Percentiles rank a stretch among this genome's conserved stretches.
Evolutionary conservation across 2,797 vertebrate species (phyloP).

Genomic region (Chaenodraco wilsoni): DNA sequence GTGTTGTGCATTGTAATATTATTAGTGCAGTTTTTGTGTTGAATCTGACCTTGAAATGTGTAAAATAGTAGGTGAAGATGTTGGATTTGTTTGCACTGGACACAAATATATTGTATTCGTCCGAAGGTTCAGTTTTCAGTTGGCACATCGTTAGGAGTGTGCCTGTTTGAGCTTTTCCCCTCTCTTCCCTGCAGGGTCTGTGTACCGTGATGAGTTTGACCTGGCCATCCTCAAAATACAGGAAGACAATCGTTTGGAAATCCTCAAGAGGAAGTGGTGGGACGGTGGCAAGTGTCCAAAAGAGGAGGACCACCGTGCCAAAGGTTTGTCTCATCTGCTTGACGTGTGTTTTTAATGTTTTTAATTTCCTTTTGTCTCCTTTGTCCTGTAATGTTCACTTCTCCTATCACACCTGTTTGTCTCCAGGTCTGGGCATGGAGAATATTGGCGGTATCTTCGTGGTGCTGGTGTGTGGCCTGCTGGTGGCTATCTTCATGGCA

Average conservation of each 20-base stretch:
- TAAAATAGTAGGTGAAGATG: no score
- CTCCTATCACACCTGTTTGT: slow-evolving; percentile 7
- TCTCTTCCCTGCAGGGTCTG: slow-evolving; percentile 84
- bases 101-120: not conserved
- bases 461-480: slow-evolving; percentile 97
- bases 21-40: no score
- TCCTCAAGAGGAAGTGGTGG: slow-evolving; percentile 99
- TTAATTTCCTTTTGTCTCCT: not conserved
- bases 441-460: slow-evolving; percentile 99
- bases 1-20: not conserved
- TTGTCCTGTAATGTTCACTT: not conserved
- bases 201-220: slow-evolving; percentile 94
- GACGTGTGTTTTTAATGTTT: not conserved
- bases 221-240: slow-evolving; percentile 98
- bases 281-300: slow-evolving; percentile 98
- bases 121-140: not conserved
- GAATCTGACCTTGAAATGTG: no score
- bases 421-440: slow-evolving; percentile 95
- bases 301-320: slow-evolving; percentile 97
- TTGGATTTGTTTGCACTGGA: no score
- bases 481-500: slow-evolving; percentile 98
- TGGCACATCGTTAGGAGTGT: not conserved
- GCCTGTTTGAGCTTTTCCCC: slow-evolving; percentile 6
- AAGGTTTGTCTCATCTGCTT: slow-evolving; percentile 84
- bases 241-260: slow-evolving; percentile 97